Base-by-base conservation (phyloP, 2,888 invertebrate genomes). In the Meiosimyza decipiens region DNA sequence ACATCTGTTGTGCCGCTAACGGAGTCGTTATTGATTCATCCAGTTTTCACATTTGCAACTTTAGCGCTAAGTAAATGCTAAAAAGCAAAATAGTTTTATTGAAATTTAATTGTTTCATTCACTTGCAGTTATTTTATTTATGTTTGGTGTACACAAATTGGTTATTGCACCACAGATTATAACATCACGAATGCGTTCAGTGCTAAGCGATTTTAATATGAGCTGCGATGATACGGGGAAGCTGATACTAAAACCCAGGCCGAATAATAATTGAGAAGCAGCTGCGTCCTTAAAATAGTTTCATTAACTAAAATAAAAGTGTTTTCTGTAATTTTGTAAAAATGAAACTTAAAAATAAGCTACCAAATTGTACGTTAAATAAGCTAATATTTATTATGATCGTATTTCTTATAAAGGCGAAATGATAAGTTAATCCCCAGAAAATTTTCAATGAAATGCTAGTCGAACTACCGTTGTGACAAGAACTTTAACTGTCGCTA, bases 211-310 rank as follows among this genome's bases (percentile, higher is more conserved):
- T 88, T 98, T 97, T 87, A 98, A 98, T 87, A 98, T 98, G 97
- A 97, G 97, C 33, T 98, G 98, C 87, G 98, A 98, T 84, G 97
- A 98, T 85, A 96, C 96, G 49, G 98, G 98, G 73, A 97, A 97
- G 88, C 89, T 98, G 65, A 98, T 98, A 81, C 89, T 98, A 51
- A 96, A 96, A 86, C 98, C 97, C 2, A 88, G 96, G 73, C 96
- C 95, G 57, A 90, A 86, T 73, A 87, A 85, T 76, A 85, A 85
- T 79, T 82, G 78, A 79, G 64, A 28, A 52, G 18, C 49, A 57
- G 49, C n/a, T 68, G 11, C 6, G 11, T 47, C 28, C 52, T 12
- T 7, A 40, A 52, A 18, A 28, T 66, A 55, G 40, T 40, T 66
- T n/a, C 66, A 55, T 66, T 66, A 66, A 55, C 16, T 55, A 33